Evolutionary conservation across 2,113 vertebrate species (phyloP).

Genomic region (Corvus cornix): DNA sequence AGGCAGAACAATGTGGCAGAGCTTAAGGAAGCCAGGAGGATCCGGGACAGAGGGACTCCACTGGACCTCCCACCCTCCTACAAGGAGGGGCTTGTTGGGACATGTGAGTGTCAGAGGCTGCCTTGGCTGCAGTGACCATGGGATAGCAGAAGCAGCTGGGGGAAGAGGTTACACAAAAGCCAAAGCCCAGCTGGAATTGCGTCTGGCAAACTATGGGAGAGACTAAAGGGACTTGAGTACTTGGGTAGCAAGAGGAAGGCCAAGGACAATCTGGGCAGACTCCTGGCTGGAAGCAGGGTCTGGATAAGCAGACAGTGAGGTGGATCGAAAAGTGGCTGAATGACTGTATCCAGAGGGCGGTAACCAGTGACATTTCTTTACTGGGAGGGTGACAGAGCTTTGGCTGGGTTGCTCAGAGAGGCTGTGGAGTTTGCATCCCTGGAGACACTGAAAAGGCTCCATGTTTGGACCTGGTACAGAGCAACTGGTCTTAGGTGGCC

Average conservation of each 20-base stretch:
- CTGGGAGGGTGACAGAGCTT: background rate
- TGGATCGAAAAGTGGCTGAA: background rate
- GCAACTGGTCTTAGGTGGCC: background rate
- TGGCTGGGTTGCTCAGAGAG: background rate
- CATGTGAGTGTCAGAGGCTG: background rate
- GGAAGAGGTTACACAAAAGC: background rate
- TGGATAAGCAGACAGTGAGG: background rate
- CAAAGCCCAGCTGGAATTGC: background rate
- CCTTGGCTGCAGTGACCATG: background rate
- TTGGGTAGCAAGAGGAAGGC: background rate
- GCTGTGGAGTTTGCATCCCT: too few species aligned
- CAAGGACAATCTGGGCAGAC: background rate
- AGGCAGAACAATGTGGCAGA: background rate
- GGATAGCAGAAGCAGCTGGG: background rate
- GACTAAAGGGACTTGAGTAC: background rate
- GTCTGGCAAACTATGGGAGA: fast-evolving
- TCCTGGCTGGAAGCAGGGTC: background rate
- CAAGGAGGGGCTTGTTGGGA: background rate
- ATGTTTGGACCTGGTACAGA: background rate
- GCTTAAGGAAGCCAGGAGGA: background rate
- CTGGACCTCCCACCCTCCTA: too few species aligned
- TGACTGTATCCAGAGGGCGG: background rate
- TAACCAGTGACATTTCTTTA: background rate
- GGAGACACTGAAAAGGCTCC: background rate
- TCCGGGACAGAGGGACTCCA: background rate